phyloP scores from a whole-genome alignment of 2,113 vertebrate species.

The Antigone vipio region DNA sequence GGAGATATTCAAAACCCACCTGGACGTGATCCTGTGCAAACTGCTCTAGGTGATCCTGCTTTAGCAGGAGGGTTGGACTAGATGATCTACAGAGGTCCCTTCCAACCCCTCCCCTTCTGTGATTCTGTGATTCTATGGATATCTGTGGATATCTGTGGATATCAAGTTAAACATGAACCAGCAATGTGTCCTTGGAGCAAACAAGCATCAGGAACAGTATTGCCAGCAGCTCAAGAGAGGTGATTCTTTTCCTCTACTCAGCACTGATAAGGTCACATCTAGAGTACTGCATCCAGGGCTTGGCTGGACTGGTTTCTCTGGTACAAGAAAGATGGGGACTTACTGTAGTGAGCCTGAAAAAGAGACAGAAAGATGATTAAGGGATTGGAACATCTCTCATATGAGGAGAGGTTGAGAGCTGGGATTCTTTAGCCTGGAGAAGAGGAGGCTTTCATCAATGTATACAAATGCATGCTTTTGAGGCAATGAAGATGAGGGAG shows the following conservation, averaged over 20 bases:
- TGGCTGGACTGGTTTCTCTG: neutral
- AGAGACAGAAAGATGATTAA: neutral
- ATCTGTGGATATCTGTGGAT: neutral
- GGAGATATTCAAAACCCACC: too few relatives aligned
- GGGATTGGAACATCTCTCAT: neutral
- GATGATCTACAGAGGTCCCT: too few relatives aligned
- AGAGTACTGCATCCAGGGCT: neutral
- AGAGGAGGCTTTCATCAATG: neutral
- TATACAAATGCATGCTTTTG: neutral
- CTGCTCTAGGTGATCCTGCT: too few relatives aligned
- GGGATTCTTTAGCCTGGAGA: neutral
- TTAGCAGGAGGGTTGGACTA: too few relatives aligned
- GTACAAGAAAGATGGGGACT: neutral
- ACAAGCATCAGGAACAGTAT: neutral
- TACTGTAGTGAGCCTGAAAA: neutral
- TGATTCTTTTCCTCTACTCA: neutral
- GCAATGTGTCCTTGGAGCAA: neutral
- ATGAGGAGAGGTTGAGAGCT: neutral
- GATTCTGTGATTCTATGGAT: too few relatives aligned
- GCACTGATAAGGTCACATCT: neutral
- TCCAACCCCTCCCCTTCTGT: too few relatives aligned
- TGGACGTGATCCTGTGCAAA: too few relatives aligned
- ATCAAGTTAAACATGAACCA: neutral
- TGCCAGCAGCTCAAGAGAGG: neutral
- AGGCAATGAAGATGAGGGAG: neutral